Evolutionary conservation across 2,797 vertebrate genomes (phyloP).

Genomic region (Gymnopithys bicolor): DNA sequence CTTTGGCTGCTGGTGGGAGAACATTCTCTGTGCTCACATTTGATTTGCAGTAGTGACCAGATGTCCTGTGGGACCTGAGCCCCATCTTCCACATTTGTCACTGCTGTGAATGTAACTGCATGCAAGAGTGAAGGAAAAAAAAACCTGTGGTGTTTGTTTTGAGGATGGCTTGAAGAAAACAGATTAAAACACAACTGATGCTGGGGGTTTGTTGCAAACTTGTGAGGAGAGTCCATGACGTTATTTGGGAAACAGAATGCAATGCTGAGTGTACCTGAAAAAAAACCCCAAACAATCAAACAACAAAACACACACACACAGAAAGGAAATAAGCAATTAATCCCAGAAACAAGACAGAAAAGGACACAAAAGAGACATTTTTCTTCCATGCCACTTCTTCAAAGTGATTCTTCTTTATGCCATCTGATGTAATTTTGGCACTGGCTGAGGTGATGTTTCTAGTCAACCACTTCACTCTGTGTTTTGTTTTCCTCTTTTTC

Average conservation of each 20-base stretch:
- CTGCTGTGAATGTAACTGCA: neutral
- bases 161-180: neutral
- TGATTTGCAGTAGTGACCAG: neutral
- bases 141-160: neutral
- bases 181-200: neutral
- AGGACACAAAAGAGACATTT: neutral
- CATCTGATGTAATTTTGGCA: neutral
- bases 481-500: conserved; percentile 49
- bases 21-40: neutral
- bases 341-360: neutral
- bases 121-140: neutral
- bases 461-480: neutral
- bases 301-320: neutral
- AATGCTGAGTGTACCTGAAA: neutral
- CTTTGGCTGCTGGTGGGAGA: neutral
- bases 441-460: neutral
- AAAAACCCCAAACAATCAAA: too few relatives aligned
- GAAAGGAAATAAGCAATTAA: neutral
- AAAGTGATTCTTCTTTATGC: neutral
- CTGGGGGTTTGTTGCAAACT: neutral
- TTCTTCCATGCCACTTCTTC: neutral
- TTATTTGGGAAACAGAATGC: neutral
- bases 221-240: neutral
- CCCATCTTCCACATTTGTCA: neutral
- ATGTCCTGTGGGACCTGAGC: neutral